A percentile compares a stretch with the other conserved stretches of the same genome.
phyloP scores from a whole-genome alignment of 2,797 vertebrate genomes.

The Emydoidea blandingii region DNA sequence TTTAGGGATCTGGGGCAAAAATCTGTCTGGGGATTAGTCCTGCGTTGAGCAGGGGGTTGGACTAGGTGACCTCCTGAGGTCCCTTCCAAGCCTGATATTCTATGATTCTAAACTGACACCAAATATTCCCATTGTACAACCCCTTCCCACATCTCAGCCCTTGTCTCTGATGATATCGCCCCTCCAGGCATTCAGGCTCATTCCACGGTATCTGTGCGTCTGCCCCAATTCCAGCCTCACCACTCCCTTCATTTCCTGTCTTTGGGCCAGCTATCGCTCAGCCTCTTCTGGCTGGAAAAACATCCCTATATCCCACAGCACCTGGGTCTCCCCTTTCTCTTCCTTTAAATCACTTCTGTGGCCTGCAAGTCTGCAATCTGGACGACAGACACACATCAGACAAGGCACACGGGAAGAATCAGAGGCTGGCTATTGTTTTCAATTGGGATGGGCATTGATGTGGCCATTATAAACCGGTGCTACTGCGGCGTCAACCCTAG shows the following conservation, averaged over 20 bases:
- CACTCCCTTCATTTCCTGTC: background rate
- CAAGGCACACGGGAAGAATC: background rate
- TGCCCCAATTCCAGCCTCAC: background rate
- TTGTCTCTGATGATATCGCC: rapidly evolving
- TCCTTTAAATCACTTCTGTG: background rate
- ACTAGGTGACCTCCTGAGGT: no score
- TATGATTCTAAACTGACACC: background rate
- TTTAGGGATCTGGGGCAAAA: no score
- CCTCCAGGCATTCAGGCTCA: rapidly evolving
- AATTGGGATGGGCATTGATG: background rate
- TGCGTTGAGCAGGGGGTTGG: no score
- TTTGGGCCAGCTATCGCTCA: background rate
- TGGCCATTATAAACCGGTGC: background rate
- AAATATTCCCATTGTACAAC: rapidly evolving
- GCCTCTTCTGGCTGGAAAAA: background rate
- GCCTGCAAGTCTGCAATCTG: no score
- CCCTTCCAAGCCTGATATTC: no score
- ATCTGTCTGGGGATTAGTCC: no score
- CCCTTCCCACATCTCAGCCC: background rate
- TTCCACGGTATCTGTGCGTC: rapidly evolving
- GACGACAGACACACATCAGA: background rate
- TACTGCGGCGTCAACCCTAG: no score
- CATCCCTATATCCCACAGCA: rapidly evolving
- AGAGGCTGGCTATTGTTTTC: background rate
- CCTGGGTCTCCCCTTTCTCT: background rate